phyloP scores from a whole-genome alignment of 2,888 invertebrate genomes.

The Acleris cristana region DNA sequence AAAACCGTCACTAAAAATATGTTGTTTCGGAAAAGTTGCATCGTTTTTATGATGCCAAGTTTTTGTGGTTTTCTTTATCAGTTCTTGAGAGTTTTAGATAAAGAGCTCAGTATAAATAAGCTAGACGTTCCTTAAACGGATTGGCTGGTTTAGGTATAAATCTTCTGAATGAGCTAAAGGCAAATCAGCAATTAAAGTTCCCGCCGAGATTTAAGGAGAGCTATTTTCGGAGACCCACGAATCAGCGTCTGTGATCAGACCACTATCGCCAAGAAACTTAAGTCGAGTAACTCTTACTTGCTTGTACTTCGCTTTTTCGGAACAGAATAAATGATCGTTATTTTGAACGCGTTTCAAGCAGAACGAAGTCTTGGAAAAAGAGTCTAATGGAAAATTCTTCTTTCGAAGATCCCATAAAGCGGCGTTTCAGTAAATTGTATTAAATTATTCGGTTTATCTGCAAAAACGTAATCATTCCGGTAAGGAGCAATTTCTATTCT shows the following conservation, averaged over 20 bases:
- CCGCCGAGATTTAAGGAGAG: conserved; percentile 32
- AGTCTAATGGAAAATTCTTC: no score
- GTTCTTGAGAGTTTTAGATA: conserved; percentile 28
- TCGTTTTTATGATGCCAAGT: conserved; percentile 29
- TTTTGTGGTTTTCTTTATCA: conserved; percentile 34
- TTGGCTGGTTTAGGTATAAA: conserved; percentile 31
- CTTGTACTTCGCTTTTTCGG: not conserved
- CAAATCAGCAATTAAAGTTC: conserved; percentile 38
- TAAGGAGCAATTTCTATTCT: not conserved
- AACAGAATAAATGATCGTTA: no score
- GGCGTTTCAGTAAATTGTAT: not conserved
- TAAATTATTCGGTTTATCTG: not conserved
- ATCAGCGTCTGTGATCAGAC: conserved; percentile 37
- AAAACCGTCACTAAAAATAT: conserved; percentile 35
- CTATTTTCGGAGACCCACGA: conserved; percentile 30
- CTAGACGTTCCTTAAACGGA: conserved; percentile 24
- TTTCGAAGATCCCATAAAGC: no score
- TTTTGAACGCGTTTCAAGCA: no score
- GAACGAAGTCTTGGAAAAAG: no score
- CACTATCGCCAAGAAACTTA: conserved; percentile 31
- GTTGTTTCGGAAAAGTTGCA: conserved; percentile 35
- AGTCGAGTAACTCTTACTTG: conserved; percentile 20
- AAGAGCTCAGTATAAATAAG: conserved; percentile 22
- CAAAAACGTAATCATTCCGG: not conserved
- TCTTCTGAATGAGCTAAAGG: conserved; percentile 31